A percentile compares a stretch with the other conserved stretches of the same genome.
These are phyloP conservation scores for Oreochromis mossambicus DNA, from an alignment of 2,797 vertebrate genomes.

Conservation along the genomic window DNA sequence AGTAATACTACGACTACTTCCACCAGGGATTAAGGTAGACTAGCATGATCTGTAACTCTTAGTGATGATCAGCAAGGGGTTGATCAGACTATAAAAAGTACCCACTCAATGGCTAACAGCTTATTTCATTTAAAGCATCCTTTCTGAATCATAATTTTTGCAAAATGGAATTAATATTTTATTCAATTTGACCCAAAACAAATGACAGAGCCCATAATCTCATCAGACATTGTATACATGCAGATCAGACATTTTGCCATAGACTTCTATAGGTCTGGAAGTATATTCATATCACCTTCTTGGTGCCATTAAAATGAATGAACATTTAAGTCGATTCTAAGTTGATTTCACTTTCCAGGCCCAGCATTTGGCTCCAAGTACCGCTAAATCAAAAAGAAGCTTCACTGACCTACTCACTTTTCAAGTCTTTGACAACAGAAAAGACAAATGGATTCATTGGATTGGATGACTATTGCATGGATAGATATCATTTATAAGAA, in stretches of 20 bases:
- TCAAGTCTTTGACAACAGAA: neutral
- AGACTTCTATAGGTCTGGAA: neutral
- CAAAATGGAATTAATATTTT: neutral
- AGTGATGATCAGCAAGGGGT: neutral
- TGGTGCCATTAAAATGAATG: neutral
- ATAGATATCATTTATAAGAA: neutral
- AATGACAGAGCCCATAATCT: no score
- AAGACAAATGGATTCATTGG: neutral
- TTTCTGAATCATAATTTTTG: neutral
- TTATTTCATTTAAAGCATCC: neutral
- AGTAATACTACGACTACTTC: accelerated
- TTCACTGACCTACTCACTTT: neutral
- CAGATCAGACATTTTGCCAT: neutral
- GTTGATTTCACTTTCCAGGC: neutral
- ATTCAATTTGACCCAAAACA: neutral
- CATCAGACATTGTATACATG: neutral
- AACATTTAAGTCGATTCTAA: accelerated
- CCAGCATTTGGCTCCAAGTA: neutral
- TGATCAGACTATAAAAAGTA: neutral
- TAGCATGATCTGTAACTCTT: accelerated
- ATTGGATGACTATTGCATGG: neutral
- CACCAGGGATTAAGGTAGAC: neutral
- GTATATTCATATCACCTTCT: neutral
- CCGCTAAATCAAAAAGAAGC: neutral
- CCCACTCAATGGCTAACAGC: neutral